Base-by-base conservation (phyloP, 2,797 vertebrate genomes). In the Betta splendens region DNA sequence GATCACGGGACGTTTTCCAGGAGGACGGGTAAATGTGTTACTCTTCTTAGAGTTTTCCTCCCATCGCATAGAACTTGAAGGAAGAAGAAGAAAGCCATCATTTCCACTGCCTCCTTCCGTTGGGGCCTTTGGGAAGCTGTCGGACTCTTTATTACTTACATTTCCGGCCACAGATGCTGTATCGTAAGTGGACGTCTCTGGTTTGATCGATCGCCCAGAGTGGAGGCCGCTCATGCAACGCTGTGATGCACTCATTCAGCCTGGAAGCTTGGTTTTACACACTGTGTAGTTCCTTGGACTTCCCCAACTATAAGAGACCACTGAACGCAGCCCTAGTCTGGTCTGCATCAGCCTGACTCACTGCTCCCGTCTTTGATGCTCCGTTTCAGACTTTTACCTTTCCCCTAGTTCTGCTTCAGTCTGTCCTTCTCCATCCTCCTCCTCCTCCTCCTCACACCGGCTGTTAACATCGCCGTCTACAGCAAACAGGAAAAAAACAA, bases 121-220 rank as follows among this genome's bases (percentile, higher is more conserved):
- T 75, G 79, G 81, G 80, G 61, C 65, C 81, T 81, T 87, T 64
- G 50, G 60, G 71, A 64, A 1, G 17, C 38, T 45, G 38, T 67
- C 66, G 64, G 44, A 52, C 75, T 81, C 58, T 66, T 75, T 62
- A 60, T 70, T 69, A 69, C 72, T 79, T 64, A 64, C 18, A 43
- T 87, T 85, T 87, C 81, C 72, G 70, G 65, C 56, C 73, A 50
- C 69, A 80, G 84, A 83, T 85, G 83, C 80, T 80, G n/a, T n/a
- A n/a, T 80, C 77, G 70, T 78, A 84, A 87, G 83, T 83, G 75
- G 64, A 73, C 38, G 31, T 76, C 53, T 65, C 64, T 16, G 50
- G 55, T 53, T 72, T 86, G 87, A 87, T 89, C 78, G 83, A 86
- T 86, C 70, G 85, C 69, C 66, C 69, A 71, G 76, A 86, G 76